Evolutionary conservation across 2,113 vertebrate genomes (phyloP), one percentile per base, ranked within the genome.

Genomic region (Rhodinocichla rosea): DNA sequence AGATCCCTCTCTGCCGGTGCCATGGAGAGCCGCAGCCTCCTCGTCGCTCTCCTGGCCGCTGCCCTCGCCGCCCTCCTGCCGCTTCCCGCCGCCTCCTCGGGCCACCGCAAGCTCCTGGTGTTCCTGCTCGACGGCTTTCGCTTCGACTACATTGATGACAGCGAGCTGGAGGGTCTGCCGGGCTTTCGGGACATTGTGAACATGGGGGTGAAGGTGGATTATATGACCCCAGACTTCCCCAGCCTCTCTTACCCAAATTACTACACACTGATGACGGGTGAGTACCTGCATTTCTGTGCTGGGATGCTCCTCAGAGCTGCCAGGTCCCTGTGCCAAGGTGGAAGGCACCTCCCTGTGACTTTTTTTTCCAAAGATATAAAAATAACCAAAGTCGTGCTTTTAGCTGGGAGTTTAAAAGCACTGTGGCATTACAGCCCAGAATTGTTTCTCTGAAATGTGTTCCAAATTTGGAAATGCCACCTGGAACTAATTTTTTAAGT

Each of bases 181-280:
- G 99, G 98, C 30, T 99, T 99, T 77, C 95, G 93, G 55, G 97
- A 98, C 69, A 98, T 99, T 1, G 98, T 99, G 87, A 91, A 90
- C 55, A 98, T 94, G 83, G 99, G 99, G 2, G 99, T 99, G 37
- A 99, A 99, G 94, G 99, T 98, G 97, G 99, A 99, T 91, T 99
- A 99, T 96, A 89, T 99, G 98, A 99, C 98, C 3, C 99, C 99
- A 2, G 99, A 99, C 91, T 99, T 99, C 52, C 99, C 99, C 22
- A 99, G 98, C 77, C 98, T 99, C 55, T 99, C 99, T 2, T 99
- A 98, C 57, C 99, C 99, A 0, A 99, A 99, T 60, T 99, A 99
- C 94, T 99, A 99, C 97, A 98, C 98, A 2, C 87, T 99, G 19
- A 99, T 99, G 99, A 99, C 99, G 4, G 99, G 99, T 99, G 96